A percentile compares a stretch with the other conserved stretches of the same genome.
Conservation (phyloP, 1,140 invertebrate genomes). For the Tetranychus cinnabarinus region DNA sequence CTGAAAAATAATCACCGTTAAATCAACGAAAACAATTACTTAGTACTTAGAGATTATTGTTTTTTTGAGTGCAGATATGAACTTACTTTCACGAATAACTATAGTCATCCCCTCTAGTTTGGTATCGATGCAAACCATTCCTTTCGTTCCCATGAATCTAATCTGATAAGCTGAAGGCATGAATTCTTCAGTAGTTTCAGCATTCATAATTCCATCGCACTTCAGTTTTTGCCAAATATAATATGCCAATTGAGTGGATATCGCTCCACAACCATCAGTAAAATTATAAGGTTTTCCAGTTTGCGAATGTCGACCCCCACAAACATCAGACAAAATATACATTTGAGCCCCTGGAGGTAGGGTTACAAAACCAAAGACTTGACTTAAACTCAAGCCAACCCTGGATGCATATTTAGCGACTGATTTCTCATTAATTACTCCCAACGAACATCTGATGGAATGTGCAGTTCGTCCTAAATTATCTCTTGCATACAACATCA, state of each 20-base stretch:
- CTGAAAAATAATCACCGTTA: no score
- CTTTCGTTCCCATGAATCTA: slow-evolving; percentile 14
- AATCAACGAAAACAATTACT: no score
- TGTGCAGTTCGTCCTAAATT: slow-evolving; percentile 3
- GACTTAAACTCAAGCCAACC: slow-evolving; percentile 25
- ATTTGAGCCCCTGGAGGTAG: slow-evolving; percentile 27
- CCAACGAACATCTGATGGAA: slow-evolving; percentile 12
- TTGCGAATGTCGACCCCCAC: neutral
- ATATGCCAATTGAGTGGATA: slow-evolving; percentile 10
- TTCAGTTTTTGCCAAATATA: slow-evolving; percentile 5
- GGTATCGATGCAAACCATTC: slow-evolving; percentile 12
- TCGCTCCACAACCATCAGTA: slow-evolving; percentile 16
- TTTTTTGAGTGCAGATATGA: no score
- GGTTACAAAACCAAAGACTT: slow-evolving; percentile 41
- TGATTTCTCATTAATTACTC: slow-evolving; percentile 14
- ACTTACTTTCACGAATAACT: slow-evolving; percentile 11
- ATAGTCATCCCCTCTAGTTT: slow-evolving; percentile 6
- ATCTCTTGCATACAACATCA: slow-evolving; percentile 16
- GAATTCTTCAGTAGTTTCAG: neutral
- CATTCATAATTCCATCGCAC: neutral
- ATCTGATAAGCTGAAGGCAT: slow-evolving; percentile 14
- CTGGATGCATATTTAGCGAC: slow-evolving; percentile 18
- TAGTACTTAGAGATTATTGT: no score
- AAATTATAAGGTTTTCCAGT: slow-evolving; percentile 12
- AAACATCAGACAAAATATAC: slow-evolving; percentile 4